phyloP scores from a whole-genome alignment of 2,888 invertebrate species.

The Imbricaverruca yamaguchii region DNA sequence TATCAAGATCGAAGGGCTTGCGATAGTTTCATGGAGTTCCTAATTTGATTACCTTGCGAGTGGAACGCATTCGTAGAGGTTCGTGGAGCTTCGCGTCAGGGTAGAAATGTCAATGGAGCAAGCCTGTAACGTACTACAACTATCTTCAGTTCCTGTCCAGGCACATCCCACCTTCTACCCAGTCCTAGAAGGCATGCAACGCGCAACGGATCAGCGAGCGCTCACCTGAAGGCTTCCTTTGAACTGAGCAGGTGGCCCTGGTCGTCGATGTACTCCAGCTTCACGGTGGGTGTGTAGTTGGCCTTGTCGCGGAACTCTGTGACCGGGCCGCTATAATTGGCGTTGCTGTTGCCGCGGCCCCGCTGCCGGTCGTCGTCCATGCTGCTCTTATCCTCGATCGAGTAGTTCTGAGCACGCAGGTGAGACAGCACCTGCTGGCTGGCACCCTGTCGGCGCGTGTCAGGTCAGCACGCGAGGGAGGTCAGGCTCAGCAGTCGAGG shows the following conservation, averaged over 20 bases:
- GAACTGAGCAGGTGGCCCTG: constrained; percentile 83
- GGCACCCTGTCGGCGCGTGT: constrained; percentile 27
- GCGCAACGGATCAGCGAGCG: not conserved
- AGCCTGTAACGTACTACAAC: too few relatives aligned
- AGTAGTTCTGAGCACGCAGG: constrained; percentile 69
- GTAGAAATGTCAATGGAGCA: too few relatives aligned
- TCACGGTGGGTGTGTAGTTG: constrained; percentile 83
- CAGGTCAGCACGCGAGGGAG: not conserved
- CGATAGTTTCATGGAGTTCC: too few relatives aligned
- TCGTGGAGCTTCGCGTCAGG: too few relatives aligned
- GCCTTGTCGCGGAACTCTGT: constrained; percentile 88
- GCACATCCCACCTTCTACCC: too few relatives aligned
- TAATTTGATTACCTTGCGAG: too few relatives aligned
- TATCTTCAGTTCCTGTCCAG: too few relatives aligned
- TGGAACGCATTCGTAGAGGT: too few relatives aligned
- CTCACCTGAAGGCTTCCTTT: constrained; percentile 78
- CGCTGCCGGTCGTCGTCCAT: constrained; percentile 64
- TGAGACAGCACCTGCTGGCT: constrained; percentile 55
- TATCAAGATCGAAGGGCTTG: too few relatives aligned
- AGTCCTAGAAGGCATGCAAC: too few relatives aligned
- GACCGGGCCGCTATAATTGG: constrained; percentile 71
- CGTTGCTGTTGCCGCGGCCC: constrained; percentile 50
- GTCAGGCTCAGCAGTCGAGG: too few relatives aligned
- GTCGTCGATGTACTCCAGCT: constrained; percentile 95
- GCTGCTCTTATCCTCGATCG: constrained; percentile 67